phyloP scores from a whole-genome alignment of 2,797 vertebrate species.

The Hylomyscus alleni region DNA sequence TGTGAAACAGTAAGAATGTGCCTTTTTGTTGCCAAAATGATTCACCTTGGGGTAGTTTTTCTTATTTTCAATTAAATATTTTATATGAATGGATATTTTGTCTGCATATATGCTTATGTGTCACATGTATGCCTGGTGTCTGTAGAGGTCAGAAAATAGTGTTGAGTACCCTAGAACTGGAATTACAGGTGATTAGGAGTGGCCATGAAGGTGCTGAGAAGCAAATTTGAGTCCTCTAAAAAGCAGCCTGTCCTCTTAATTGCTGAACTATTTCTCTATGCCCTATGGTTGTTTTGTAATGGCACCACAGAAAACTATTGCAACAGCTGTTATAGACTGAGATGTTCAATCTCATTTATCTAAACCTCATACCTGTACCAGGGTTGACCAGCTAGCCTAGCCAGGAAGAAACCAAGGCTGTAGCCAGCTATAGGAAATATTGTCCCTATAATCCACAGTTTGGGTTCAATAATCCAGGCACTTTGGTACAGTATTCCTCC shows the following conservation, averaged over 20 bases:
- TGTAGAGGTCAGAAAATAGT: neutral
- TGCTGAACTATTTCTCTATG: neutral
- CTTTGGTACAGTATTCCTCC: conserved; percentile 96
- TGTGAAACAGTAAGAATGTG: neutral
- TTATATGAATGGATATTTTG: neutral
- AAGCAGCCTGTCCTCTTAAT: neutral
- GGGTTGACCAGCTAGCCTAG: conserved; percentile 93
- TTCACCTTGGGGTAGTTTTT: neutral
- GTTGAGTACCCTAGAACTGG: neutral
- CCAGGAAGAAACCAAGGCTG: conserved; percentile 93
- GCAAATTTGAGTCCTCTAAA: neutral
- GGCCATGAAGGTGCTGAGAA: neutral
- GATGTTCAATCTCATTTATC: neutral
- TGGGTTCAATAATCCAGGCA: conserved; percentile 94
- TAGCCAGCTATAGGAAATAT: conserved; percentile 95
- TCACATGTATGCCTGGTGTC: neutral
- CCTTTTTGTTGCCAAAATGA: neutral
- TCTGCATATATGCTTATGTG: neutral
- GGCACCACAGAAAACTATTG: neutral
- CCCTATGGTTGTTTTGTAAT: neutral
- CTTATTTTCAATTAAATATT: neutral
- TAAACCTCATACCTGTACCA: conserved; percentile 93
- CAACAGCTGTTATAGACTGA: neutral
- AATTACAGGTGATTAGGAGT: neutral
- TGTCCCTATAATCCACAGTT: conserved; percentile 95